These are phyloP conservation scores for Leptopterna dolabrata DNA, from an alignment of 2,888 invertebrate species.

Conservation along the genomic window DNA sequence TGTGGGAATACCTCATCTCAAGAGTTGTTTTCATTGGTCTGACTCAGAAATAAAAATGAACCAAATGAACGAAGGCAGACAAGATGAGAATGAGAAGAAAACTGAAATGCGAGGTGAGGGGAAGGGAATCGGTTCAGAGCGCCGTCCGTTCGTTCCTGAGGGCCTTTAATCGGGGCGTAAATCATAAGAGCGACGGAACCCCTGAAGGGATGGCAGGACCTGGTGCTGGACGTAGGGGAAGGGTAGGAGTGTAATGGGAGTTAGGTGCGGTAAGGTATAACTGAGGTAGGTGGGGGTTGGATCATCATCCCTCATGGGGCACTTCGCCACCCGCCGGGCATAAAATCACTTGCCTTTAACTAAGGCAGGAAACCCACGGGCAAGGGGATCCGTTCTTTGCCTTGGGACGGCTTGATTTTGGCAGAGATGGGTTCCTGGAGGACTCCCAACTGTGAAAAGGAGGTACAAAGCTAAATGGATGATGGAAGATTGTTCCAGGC, in stretches of 20 bases:
- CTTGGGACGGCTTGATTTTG: constrained; percentile 28
- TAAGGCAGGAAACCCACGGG: constrained; percentile 2
- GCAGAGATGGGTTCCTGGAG: background rate
- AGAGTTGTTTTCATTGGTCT: constrained; percentile 7
- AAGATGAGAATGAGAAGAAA: background rate
- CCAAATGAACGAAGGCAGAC: constrained; percentile 35
- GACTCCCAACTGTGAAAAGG: constrained; percentile 50
- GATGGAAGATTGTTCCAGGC: background rate
- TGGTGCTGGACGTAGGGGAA: background rate
- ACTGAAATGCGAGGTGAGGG: background rate
- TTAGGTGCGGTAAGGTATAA: constrained; percentile 2
- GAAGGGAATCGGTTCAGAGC: constrained; percentile 7
- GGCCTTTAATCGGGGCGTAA: constrained; percentile 52
- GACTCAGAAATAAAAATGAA: constrained; percentile 19
- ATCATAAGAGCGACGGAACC: constrained; percentile 47
- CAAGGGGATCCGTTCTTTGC: background rate
- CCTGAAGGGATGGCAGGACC: background rate
- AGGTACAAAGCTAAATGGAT: constrained; percentile 18
- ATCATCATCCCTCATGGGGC: constrained; percentile 51
- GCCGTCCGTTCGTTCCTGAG: constrained; percentile 39
- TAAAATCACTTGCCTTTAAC: constrained; percentile 52
- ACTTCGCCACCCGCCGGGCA: constrained; percentile 55
- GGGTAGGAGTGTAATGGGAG: background rate
- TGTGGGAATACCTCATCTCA: background rate
- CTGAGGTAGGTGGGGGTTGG: background rate